phyloP scores from a whole-genome alignment of 2,888 invertebrate species.

The Steinernema carpocapsae region DNA sequence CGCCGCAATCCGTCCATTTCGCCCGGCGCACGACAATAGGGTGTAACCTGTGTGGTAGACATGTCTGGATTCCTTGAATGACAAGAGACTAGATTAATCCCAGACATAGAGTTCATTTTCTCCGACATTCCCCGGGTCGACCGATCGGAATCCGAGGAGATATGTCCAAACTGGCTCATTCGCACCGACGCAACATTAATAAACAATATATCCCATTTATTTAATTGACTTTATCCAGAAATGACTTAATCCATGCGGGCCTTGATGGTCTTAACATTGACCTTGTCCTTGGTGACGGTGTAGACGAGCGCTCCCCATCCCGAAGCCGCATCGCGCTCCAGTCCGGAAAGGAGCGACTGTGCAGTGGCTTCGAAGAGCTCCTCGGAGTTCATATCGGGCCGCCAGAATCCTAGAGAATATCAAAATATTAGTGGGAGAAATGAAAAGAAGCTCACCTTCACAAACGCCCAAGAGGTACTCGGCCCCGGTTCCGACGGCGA shows the following conservation, averaged over 20 bases:
- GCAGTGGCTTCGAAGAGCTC: constrained; percentile 95
- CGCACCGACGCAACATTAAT: too few species aligned
- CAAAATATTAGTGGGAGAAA: too few species aligned
- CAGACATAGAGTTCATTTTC: too few species aligned
- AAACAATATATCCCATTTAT: background rate
- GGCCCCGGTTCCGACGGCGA: constrained; percentile 91
- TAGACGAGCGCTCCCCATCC: constrained; percentile 98
- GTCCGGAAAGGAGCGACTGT: constrained; percentile 89
- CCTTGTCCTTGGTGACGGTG: constrained; percentile 68
- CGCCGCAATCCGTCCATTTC: too few species aligned
- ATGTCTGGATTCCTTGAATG: too few species aligned
- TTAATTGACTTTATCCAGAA: background rate
- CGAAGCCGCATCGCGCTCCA: constrained; percentile 93
- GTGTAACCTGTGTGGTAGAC: too few species aligned
- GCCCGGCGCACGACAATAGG: too few species aligned
- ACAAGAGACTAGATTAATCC: too few species aligned
- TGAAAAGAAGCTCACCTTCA: constrained; percentile 75
- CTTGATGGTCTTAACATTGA: constrained; percentile 65
- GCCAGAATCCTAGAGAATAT: constrained; percentile 68
- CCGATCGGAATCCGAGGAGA: too few species aligned
- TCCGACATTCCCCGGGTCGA: too few species aligned
- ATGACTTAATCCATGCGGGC: constrained; percentile 63
- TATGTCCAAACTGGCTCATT: too few species aligned
- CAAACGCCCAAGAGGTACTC: constrained; percentile 80
- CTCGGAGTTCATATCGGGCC: constrained; percentile 76